Percentiles rank a stretch among this genome's conserved stretches.
Evolutionary conservation across 1,140 invertebrate genomes (phyloP).

Genomic region (Pomacea maculata): DNA sequence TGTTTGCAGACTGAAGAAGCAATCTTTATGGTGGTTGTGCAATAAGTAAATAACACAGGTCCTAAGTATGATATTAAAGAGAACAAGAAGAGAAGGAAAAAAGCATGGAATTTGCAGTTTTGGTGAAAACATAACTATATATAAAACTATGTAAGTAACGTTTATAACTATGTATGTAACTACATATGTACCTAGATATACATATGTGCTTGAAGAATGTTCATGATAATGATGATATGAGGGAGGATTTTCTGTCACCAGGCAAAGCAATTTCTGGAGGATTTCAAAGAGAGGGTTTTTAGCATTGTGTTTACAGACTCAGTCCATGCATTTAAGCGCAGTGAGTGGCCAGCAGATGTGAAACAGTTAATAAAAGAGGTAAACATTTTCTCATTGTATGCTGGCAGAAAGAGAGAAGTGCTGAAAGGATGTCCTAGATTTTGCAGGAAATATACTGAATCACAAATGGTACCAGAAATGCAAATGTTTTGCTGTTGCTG

Average conservation of each 20-base stretch:
- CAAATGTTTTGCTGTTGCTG: not conserved
- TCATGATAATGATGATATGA: not conserved
- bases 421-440: not conserved
- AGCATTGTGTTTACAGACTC: conserved; percentile 78
- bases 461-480: not conserved
- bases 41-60: not conserved
- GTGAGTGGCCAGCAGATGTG: conserved; percentile 30
- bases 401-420: not conserved
- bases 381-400: conserved; percentile 10
- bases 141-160: not conserved
- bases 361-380: conserved; percentile 50
- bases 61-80: not conserved
- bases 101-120: not conserved
- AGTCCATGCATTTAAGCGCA: conserved; percentile 67
- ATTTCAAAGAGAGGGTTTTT: conserved; percentile 74
- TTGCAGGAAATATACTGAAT: not conserved
- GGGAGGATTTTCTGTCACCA: conserved; percentile 25
- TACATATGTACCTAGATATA: not conserved
- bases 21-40: not conserved
- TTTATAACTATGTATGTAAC: not conserved
- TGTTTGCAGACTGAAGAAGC: not conserved
- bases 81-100: not conserved
- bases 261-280: conserved; percentile 56
- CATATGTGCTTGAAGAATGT: not conserved
- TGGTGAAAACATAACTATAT: not conserved